Conservation (phyloP, 2,113 vertebrate genomes). For the Morone chrysops region DNA sequence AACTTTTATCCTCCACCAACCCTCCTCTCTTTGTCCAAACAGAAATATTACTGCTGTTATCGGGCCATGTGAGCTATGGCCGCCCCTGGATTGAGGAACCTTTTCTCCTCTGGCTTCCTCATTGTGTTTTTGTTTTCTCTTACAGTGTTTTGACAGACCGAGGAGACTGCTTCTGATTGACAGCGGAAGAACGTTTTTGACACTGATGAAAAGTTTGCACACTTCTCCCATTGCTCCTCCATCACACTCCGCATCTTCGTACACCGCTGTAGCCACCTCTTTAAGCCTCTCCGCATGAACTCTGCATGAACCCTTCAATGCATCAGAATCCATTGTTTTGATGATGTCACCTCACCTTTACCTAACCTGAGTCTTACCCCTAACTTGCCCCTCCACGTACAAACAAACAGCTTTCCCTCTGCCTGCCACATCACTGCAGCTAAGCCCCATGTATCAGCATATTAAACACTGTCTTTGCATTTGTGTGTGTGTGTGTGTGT, state of each 20-base stretch:
- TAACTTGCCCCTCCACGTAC: constrained; percentile 60
- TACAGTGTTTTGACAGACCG: constrained; percentile 28
- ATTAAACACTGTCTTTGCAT: constrained; percentile 56
- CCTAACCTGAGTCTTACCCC: constrained; percentile 76
- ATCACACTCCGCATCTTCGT: not conserved
- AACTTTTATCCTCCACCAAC: constrained; percentile 19
- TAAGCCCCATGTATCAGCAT: constrained; percentile 51
- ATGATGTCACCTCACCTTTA: constrained; percentile 79
- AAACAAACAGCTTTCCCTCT: constrained; percentile 67
- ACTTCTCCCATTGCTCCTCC: not conserved
- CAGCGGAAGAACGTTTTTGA: constrained; percentile 24
- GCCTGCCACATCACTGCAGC: constrained; percentile 59
- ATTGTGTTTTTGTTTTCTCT: constrained; percentile 58
- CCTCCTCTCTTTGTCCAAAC: constrained; percentile 66
- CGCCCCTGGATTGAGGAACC: constrained; percentile 57
- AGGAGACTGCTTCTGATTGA: constrained; percentile 19
- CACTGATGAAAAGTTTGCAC: not conserved
- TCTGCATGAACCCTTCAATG: constrained; percentile 65
- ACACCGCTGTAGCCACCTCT: not conserved
- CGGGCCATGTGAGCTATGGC: constrained; percentile 45
- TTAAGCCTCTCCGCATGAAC: constrained; percentile 52
- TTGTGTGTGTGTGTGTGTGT: constrained; percentile 39
- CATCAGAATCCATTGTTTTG: constrained; percentile 70
- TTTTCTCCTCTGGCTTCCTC: constrained; percentile 69
- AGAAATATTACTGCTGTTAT: constrained; percentile 74